Conservation (phyloP, 2,888 invertebrate genomes). For the Heteropelma amictum region DNA sequence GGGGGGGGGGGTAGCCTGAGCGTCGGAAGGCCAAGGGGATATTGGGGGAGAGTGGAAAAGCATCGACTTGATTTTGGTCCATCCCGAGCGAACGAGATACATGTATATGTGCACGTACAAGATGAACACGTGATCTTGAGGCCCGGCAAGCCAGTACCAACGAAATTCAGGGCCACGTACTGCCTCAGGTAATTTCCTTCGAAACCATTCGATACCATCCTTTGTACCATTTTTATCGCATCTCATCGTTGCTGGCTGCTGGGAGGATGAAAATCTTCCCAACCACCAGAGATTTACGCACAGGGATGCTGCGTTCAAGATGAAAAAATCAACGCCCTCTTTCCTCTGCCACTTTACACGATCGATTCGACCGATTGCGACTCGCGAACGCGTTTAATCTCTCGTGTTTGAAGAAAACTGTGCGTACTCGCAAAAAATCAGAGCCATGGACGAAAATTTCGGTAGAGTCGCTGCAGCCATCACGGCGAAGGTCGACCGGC, state of each 20-base stretch:
- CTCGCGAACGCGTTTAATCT: too few species aligned
- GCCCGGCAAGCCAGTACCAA: slow-evolving; percentile 13
- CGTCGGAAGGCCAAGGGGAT: slow-evolving; percentile 18
- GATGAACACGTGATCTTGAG: slow-evolving; percentile 35
- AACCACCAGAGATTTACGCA: too few species aligned
- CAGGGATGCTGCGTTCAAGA: too few species aligned
- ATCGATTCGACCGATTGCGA: too few species aligned
- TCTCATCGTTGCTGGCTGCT: too few species aligned
- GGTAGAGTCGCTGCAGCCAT: not conserved
- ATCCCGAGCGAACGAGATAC: not conserved
- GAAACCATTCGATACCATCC: not conserved
- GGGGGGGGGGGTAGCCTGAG: not conserved
- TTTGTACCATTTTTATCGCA: too few species aligned
- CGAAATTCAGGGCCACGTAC: slow-evolving; percentile 29
- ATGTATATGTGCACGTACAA: not conserved
- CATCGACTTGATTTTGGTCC: slow-evolving; percentile 15
- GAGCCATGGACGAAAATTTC: too few species aligned
- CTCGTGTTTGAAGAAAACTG: too few species aligned
- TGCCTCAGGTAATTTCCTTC: slow-evolving; percentile 1
- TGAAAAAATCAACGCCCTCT: too few species aligned
- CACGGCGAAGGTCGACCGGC: slow-evolving; percentile 48
- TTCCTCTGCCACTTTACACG: too few species aligned
- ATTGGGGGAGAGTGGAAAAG: slow-evolving; percentile 20
- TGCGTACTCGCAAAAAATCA: too few species aligned
- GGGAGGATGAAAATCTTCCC: too few species aligned